These are phyloP conservation scores for Coreius guichenoti DNA, from an alignment of 2,797 vertebrate genomes.

Conservation along the genomic window DNA sequence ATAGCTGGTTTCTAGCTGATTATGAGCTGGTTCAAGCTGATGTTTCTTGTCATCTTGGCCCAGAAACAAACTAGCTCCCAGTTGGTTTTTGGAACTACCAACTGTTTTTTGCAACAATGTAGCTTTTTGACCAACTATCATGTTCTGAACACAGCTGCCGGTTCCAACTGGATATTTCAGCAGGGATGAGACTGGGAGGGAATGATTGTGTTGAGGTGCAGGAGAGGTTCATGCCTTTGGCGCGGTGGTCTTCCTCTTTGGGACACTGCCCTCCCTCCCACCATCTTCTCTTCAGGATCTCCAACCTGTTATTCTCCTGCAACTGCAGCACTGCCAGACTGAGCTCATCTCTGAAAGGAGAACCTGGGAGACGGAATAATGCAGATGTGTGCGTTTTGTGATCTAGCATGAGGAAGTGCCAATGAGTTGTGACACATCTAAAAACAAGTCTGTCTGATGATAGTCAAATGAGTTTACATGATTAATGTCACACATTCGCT, in stretches of 20 bases:
- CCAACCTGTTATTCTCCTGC: constrained; percentile 92
- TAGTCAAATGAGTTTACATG: neutral
- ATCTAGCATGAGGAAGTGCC: neutral
- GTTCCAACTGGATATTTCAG: neutral
- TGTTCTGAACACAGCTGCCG: neutral
- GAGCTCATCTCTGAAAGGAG: constrained; percentile 92
- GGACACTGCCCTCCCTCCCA: constrained; percentile 93
- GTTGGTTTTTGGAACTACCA: neutral
- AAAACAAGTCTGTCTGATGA: neutral
- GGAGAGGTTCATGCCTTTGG: constrained; percentile 84
- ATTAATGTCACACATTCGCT: neutral
- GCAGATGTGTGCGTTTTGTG: neutral
- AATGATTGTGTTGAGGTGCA: neutral
- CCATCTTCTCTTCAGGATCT: constrained; percentile 94
- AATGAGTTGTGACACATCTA: neutral
- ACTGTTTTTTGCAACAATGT: neutral
- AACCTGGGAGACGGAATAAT: constrained; percentile 74
- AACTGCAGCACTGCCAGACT: constrained; percentile 92
- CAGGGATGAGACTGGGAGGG: neutral
- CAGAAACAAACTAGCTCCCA: neutral
- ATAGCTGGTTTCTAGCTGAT: neutral
- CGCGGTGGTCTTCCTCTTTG: constrained; percentile 91
- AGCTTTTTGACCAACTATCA: neutral
- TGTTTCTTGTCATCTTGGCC: neutral
- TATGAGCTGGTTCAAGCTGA: neutral